A percentile compares a stretch with the other conserved stretches of the same genome.
Evolutionary conservation across 2,797 vertebrate genomes (phyloP).

Genomic region (Buphagus erythrorhynchus): DNA sequence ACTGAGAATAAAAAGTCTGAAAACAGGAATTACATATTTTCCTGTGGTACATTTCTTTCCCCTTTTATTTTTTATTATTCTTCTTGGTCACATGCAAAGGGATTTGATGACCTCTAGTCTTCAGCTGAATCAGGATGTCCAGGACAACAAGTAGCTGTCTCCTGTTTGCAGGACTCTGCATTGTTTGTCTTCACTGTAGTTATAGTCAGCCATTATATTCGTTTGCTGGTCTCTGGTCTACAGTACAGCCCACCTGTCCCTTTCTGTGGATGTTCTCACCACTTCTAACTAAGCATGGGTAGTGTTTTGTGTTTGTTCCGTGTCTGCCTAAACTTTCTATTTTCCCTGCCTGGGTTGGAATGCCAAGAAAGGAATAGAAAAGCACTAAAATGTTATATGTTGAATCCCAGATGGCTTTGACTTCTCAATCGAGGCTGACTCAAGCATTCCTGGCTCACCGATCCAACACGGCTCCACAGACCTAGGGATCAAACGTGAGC

Average conservation of each 20-base stretch:
- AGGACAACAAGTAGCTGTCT: slow-evolving; percentile 50
- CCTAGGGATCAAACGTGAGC: slow-evolving; percentile 87
- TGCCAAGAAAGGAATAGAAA: slow-evolving; percentile 74
- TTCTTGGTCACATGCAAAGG: slow-evolving; percentile 21
- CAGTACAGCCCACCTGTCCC: background rate
- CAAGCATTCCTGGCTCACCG: slow-evolving; percentile 90
- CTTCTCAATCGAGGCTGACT: slow-evolving; percentile 94
- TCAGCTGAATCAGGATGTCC: slow-evolving; percentile 46
- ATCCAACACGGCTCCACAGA: slow-evolving; percentile 89
- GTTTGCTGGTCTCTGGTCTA: slow-evolving; percentile 15
- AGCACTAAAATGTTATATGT: slow-evolving; percentile 91
- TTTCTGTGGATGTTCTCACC: slow-evolving; percentile 35
- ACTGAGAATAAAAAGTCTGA: background rate
- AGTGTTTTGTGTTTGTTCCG: slow-evolving; percentile 57
- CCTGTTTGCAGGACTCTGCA: slow-evolving; percentile 30
- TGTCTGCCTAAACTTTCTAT: slow-evolving; percentile 69
- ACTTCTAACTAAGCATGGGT: background rate
- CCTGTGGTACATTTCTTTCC: background rate
- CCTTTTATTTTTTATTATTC: background rate
- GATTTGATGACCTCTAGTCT: slow-evolving; percentile 28
- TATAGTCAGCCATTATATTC: background rate
- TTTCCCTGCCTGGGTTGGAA: slow-evolving; percentile 76
- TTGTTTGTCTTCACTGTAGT: slow-evolving; percentile 22
- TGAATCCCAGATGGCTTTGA: slow-evolving; percentile 99
- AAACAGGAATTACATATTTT: background rate